A percentile compares a stretch with the other conserved stretches of the same genome.
phyloP scores from a whole-genome alignment of 2,113 vertebrate genomes.

The Charina bottae region DNA sequence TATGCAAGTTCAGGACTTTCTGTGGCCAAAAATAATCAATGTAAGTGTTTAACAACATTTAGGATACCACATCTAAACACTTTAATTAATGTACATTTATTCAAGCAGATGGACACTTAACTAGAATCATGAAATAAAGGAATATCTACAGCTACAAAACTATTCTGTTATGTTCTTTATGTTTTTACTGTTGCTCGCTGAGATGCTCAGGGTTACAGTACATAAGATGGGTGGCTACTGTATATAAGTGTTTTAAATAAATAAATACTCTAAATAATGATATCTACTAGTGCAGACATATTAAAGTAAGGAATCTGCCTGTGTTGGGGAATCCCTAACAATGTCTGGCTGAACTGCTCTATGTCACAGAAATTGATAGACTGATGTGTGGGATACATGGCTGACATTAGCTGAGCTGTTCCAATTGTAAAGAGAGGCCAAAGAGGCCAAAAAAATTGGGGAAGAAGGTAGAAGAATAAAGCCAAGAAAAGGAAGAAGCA shows the following conservation, averaged over 20 bases:
- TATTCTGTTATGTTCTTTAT: background rate
- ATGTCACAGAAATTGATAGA: background rate
- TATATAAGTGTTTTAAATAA: background rate
- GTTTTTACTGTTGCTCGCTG: background rate
- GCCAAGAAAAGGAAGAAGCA: no score
- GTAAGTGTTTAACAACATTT: background rate
- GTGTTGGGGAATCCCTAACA: background rate
- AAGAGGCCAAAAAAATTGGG: background rate
- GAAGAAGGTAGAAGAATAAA: background rate
- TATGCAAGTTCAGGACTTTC: background rate
- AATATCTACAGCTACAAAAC: background rate
- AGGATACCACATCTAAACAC: background rate
- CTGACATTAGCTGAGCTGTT: background rate
- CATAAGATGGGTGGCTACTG: background rate
- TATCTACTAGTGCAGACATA: background rate
- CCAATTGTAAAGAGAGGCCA: background rate
- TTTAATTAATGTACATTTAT: background rate
- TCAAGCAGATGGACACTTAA: background rate
- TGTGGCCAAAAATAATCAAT: background rate
- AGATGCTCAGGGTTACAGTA: background rate
- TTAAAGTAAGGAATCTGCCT: background rate
- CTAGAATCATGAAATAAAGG: background rate
- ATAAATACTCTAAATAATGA: background rate
- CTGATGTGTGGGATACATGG: background rate
- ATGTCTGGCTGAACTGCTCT: background rate